A percentile compares a stretch with the other conserved stretches of the same genome.
phyloP scores from a whole-genome alignment of 2,797 vertebrate species.

The Allobates femoralis region DNA sequence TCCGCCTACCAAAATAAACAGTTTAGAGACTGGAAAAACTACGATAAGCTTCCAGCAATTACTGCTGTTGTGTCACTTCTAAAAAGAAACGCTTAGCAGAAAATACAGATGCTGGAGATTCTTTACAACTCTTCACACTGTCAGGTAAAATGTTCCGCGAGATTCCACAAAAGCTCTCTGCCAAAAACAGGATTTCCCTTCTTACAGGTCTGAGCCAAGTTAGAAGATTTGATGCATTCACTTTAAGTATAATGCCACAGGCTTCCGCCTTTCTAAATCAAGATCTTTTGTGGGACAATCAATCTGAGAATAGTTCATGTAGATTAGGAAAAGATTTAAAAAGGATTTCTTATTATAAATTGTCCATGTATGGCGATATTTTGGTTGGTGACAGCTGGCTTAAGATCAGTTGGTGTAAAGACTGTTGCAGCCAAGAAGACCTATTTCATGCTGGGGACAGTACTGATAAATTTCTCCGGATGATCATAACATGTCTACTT shows the following conservation, averaged over 20 bases:
- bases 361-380: background rate
- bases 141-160: slow-evolving; percentile 4
- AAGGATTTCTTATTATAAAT: no score
- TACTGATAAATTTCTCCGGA: no score
- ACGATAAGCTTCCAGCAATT: slow-evolving; percentile 14
- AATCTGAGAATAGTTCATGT: background rate
- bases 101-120: slow-evolving; percentile 19
- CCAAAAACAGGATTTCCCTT: slow-evolving; percentile 6
- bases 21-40: background rate
- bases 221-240: background rate
- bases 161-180: slow-evolving; percentile 2
- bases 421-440: no score
- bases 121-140: slow-evolving; percentile 15
- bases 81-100: slow-evolving; percentile 14
- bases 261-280: background rate
- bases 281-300: background rate
- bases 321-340: background rate
- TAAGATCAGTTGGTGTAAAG: background rate
- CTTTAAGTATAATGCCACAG: slow-evolving; percentile 12
- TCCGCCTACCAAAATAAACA: slow-evolving; percentile 8
- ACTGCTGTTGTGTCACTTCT: background rate
- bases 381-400: background rate
- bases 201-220: background rate
- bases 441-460: no score
- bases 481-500: no score